A percentile compares a stretch with the other conserved stretches of the same genome.
Evolutionary conservation across 1,140 invertebrate species (phyloP).

Genomic region (Hirudo medicinalis): DNA sequence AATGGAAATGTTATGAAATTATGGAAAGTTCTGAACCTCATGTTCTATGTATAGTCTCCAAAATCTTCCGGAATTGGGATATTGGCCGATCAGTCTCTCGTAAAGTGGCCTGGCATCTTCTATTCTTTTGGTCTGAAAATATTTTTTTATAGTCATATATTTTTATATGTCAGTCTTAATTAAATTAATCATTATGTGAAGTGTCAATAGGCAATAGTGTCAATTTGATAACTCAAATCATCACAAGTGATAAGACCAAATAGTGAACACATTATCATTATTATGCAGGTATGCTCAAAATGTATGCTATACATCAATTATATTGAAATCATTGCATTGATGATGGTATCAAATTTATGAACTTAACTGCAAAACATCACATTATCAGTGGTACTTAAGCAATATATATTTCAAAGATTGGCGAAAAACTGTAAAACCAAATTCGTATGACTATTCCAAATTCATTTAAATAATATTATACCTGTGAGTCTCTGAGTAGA

Average conservation of each 20-base stretch:
- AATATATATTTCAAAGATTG: neutral
- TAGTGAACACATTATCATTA: neutral
- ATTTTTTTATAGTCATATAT: neutral
- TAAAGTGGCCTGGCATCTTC: slow-evolving; percentile 80
- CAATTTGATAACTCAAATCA: neutral
- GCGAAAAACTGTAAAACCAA: neutral
- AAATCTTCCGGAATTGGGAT: slow-evolving; percentile 87
- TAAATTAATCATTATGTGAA: neutral
- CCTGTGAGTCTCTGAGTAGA: slow-evolving; percentile 69
- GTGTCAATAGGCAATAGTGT: no score
- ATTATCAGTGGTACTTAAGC: no score
- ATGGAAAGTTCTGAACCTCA: slow-evolving; percentile 53
- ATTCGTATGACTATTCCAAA: neutral
- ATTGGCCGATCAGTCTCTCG: slow-evolving; percentile 79
- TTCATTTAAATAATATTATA: slow-evolving; percentile 25
- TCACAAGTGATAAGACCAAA: neutral
- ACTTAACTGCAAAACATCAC: no score
- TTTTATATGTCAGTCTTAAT: neutral
- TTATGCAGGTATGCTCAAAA: neutral
- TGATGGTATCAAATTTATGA: neutral
- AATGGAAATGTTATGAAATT: slow-evolving; percentile 11
- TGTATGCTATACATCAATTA: neutral
- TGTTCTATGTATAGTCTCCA: slow-evolving; percentile 99
- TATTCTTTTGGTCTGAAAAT: slow-evolving; percentile 61
- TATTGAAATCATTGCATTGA: neutral